phyloP scores from a whole-genome alignment of 2,113 vertebrate species.

The Hippocampus abdominalis region DNA sequence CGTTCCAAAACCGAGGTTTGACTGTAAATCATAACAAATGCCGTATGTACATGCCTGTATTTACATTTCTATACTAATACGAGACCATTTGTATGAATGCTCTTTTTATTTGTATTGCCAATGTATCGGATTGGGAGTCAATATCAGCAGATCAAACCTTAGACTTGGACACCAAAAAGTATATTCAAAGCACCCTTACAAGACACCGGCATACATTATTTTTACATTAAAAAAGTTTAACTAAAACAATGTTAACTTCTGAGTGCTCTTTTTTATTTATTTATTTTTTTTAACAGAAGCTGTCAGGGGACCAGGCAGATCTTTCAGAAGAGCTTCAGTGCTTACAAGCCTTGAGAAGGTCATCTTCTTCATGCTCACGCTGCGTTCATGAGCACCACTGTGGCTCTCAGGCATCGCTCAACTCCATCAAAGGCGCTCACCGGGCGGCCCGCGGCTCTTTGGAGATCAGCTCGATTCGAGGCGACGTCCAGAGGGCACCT shows the following conservation, averaged over 20 bases:
- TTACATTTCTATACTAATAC: no score
- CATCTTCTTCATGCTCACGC: constrained; percentile 81
- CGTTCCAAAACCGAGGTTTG: no score
- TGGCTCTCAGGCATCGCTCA: constrained; percentile 79
- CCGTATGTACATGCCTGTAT: no score
- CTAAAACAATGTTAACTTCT: not conserved
- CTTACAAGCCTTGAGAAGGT: constrained; percentile 84
- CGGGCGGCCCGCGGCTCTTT: constrained; percentile 66
- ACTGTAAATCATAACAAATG: no score
- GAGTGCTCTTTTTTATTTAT: not conserved
- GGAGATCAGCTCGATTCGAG: constrained; percentile 75
- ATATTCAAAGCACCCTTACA: no score
- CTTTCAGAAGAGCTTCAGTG: constrained; percentile 87
- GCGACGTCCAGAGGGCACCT: constrained; percentile 36
- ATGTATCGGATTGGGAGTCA: no score
- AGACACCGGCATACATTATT: no score
- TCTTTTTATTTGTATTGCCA: no score
- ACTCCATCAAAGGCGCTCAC: constrained; percentile 71
- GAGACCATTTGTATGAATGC: no score
- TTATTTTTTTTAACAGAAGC: constrained; percentile 65
- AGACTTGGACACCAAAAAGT: no score
- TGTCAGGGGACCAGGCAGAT: constrained; percentile 83
- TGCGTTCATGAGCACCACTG: constrained; percentile 95
- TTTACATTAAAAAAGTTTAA: no score
- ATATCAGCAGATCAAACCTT: no score